Conservation (phyloP, 2,888 invertebrate species). For the Napeogenes sylphis region DNA sequence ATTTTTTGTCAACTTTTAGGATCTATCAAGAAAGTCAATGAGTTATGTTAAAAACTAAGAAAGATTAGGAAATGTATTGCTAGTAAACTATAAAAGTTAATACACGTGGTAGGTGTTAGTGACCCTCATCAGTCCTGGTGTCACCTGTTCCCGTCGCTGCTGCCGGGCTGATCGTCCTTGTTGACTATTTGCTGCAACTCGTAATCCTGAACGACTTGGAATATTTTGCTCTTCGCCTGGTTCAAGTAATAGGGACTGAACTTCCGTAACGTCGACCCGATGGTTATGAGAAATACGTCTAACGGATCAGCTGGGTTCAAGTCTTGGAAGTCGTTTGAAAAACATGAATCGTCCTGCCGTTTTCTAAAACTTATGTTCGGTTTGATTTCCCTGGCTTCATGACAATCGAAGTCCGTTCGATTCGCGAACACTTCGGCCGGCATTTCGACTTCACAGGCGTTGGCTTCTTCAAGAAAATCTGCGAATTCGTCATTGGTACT, state of each 20-base stretch:
- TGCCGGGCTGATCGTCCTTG: constrained; percentile 40
- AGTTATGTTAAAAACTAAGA: too few relatives aligned
- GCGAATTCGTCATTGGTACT: constrained; percentile 43
- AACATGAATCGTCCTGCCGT: constrained; percentile 34
- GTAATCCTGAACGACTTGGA: constrained; percentile 68
- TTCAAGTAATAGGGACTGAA: constrained; percentile 64
- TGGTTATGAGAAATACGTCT: constrained; percentile 60
- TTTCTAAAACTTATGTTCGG: constrained; percentile 38
- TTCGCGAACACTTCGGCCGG: constrained; percentile 46
- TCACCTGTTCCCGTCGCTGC: constrained; percentile 40
- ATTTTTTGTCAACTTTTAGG: too few relatives aligned
- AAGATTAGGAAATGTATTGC: too few relatives aligned
- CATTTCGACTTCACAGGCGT: constrained; percentile 43
- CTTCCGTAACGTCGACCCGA: constrained; percentile 60
- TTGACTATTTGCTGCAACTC: constrained; percentile 62
- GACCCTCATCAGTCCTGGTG: background rate
- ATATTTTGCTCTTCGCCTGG: constrained; percentile 68
- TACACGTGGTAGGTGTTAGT: background rate
- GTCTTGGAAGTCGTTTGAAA: constrained; percentile 41
- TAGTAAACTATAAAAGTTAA: too few relatives aligned
- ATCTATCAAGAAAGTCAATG: too few relatives aligned
- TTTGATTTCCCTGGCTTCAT: constrained; percentile 40
- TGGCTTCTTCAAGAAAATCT: constrained; percentile 47
- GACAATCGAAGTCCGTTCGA: constrained; percentile 39
- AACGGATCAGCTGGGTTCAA: constrained; percentile 54